Conservation (phyloP, 2,888 invertebrate species). For the Koerneria pararmatus region DNA sequence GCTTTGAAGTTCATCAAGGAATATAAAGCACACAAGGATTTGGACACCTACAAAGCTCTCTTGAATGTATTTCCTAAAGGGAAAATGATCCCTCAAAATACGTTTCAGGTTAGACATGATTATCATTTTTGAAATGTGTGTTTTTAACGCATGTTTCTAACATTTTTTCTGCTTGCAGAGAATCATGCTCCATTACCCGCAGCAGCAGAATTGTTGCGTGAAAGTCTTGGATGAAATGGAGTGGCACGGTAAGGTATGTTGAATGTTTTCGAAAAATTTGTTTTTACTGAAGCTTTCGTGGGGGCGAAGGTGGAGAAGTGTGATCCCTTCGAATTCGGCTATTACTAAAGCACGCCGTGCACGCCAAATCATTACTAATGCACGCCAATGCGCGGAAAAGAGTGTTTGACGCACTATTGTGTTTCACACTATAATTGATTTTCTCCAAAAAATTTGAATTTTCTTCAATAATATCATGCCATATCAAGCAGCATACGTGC, state of each 20-base stretch:
- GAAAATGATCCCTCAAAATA: slow-evolving; percentile 77
- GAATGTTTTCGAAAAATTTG: slow-evolving; percentile 5
- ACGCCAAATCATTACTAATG: too few species aligned
- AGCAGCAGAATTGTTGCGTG: slow-evolving; percentile 89
- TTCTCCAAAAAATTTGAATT: too few species aligned
- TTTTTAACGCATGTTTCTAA: neutral
- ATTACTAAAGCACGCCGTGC: too few species aligned
- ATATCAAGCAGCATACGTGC: too few species aligned
- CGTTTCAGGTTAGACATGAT: slow-evolving; percentile 45
- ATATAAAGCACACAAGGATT: slow-evolving; percentile 79
- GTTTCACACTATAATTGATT: too few species aligned
- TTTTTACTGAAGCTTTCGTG: too few species aligned
- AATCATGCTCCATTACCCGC: slow-evolving; percentile 87
- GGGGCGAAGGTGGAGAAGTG: too few species aligned
- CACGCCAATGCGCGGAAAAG: too few species aligned
- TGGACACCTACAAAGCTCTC: slow-evolving; percentile 62
- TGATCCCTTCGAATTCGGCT: too few species aligned
- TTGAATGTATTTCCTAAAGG: slow-evolving; percentile 68
- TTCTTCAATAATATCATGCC: too few species aligned
- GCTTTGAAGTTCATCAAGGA: slow-evolving; percentile 82
- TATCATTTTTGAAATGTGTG: slow-evolving; percentile 9
- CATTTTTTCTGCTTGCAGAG: slow-evolving; percentile 71
- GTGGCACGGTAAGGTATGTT: slow-evolving; percentile 70
- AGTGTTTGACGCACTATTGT: too few species aligned
- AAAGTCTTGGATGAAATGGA: slow-evolving; percentile 91